Evolutionary conservation across 2,113 vertebrate genomes (phyloP).

Genomic region (Delphinus delphis): DNA sequence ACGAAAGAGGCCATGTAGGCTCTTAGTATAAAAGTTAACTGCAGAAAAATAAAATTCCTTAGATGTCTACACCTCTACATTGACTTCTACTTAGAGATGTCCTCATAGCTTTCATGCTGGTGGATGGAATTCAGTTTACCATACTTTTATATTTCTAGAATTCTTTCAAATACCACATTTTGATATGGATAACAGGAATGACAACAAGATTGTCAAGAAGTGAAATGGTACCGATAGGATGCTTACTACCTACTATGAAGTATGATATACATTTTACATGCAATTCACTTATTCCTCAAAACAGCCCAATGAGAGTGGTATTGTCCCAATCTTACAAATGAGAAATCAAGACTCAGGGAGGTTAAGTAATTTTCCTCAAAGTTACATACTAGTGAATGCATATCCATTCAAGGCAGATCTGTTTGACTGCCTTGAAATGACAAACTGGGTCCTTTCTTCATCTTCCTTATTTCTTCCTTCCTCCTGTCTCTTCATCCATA

Average conservation of each 20-base stretch:
- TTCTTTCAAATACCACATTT: neutral
- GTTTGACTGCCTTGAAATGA: neutral
- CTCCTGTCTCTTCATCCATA: neutral
- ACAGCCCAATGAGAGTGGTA: neutral
- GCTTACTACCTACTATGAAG: neutral
- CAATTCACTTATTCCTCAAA: neutral
- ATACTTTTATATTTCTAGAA: neutral
- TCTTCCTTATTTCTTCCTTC: neutral
- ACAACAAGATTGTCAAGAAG: neutral
- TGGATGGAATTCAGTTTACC: neutral
- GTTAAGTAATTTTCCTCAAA: neutral
- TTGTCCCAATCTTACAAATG: neutral
- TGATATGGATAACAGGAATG: neutral
- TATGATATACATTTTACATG: neutral
- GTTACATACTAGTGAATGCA: neutral
- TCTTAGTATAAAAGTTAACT: neutral
- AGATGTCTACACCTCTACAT: neutral
- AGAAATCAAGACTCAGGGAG: neutral
- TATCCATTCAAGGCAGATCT: neutral
- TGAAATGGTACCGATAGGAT: neutral
- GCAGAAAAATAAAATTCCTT: neutral
- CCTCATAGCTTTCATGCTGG: neutral
- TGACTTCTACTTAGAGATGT: neutral
- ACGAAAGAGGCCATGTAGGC: neutral
- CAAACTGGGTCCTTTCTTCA: neutral